These are phyloP conservation scores for Daboia siamensis DNA, from an alignment of 2,113 vertebrate genomes.

Conservation along the genomic window DNA sequence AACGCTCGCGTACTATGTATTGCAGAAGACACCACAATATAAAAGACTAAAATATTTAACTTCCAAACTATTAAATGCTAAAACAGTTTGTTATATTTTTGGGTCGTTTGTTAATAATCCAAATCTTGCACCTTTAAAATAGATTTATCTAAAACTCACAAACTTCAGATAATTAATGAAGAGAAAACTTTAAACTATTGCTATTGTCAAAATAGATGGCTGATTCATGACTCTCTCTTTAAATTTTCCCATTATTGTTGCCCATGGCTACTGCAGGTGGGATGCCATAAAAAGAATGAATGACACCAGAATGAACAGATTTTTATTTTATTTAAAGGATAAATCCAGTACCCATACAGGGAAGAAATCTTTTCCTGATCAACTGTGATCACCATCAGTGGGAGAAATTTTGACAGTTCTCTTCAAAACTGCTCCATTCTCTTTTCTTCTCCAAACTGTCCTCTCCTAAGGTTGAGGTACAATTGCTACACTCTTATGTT, in stretches of 20 bases:
- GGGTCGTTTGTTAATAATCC: not conserved
- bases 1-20: not conserved
- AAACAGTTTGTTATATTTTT: not conserved
- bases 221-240: not conserved
- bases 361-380: not conserved
- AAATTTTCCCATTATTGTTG: not conserved
- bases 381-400: not conserved
- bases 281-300: not conserved
- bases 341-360: not conserved
- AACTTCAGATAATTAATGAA: not conserved
- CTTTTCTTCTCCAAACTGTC: not conserved
- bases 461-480: not conserved
- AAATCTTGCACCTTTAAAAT: not conserved
- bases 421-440: not conserved
- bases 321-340: not conserved
- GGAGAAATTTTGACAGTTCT: not conserved
- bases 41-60: not conserved
- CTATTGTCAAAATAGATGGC: not conserved
- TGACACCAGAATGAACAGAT: not conserved
- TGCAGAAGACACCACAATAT: not conserved
- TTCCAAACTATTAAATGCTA: not conserved
- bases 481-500: not conserved
- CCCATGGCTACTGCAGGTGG: not conserved
- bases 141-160: not conserved
- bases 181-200: not conserved